A percentile compares a stretch with the other conserved stretches of the same genome.
Evolutionary conservation across 2,888 invertebrate genomes (phyloP).

Genomic region (Augochlorella aurata): DNA sequence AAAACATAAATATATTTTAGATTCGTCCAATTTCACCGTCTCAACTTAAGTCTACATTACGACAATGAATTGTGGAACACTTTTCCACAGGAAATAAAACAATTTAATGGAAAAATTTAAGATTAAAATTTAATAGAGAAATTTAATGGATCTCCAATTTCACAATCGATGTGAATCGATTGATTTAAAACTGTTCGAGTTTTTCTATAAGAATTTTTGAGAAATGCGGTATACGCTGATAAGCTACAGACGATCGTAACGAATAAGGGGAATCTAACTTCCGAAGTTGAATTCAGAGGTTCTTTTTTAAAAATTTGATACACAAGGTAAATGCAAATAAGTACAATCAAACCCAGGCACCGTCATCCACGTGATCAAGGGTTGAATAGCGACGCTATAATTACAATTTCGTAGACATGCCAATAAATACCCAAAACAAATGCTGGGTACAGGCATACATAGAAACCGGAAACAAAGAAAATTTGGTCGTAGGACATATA

Average conservation of each 20-base stretch:
- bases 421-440: constrained; percentile 31
- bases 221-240: background rate
- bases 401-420: constrained; percentile 19
- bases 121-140: background rate
- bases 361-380: background rate
- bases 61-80: background rate
- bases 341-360: background rate
- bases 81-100: background rate
- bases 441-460: constrained; percentile 65
- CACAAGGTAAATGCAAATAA: background rate
- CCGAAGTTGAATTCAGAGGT: background rate
- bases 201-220: background rate
- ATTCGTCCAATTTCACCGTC: background rate
- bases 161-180: background rate
- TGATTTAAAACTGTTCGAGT: background rate
- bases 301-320: background rate
- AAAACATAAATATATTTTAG: background rate
- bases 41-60: background rate
- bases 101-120: background rate
- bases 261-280: too few species aligned
- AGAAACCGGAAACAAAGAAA: background rate
- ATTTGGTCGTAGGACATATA: background rate
- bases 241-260: background rate
- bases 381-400: constrained; percentile 44
- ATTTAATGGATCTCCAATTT: background rate